Conservation (phyloP, 2,888 invertebrate species). For the Pandemis corylana region DNA sequence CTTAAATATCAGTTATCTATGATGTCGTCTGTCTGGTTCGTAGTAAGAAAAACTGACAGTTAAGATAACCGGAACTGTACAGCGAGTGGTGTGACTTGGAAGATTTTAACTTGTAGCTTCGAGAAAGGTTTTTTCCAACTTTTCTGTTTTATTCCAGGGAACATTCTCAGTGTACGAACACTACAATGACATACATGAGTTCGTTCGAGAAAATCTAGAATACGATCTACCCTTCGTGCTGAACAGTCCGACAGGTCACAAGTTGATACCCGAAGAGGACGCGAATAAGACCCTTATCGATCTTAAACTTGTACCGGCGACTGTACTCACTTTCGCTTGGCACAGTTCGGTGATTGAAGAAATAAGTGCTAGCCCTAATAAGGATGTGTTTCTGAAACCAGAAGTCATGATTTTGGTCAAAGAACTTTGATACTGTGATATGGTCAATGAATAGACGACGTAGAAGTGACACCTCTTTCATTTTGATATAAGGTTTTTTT, state of each 20-base stretch:
- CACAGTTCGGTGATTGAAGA: slow-evolving; percentile 82
- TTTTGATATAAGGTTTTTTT: not conserved
- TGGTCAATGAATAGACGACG: not conserved
- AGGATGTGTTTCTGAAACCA: slow-evolving; percentile 89
- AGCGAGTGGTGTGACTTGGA: too few species aligned
- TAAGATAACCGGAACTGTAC: too few species aligned
- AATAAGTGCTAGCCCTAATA: slow-evolving; percentile 79
- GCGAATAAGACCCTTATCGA: slow-evolving; percentile 90
- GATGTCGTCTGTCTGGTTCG: too few species aligned
- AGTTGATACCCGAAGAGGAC: slow-evolving; percentile 86
- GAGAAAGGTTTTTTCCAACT: not conserved
- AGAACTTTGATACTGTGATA: slow-evolving; percentile 65
- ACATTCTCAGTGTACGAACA: slow-evolving; percentile 95
- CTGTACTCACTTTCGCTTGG: slow-evolving; percentile 91
- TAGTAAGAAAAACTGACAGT: too few species aligned
- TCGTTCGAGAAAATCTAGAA: slow-evolving; percentile 91
- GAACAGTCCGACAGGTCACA: slow-evolving; percentile 88
- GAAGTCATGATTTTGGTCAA: slow-evolving; percentile 90
- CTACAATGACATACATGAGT: slow-evolving; percentile 89
- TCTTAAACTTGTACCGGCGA: slow-evolving; percentile 92
- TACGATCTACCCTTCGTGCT: slow-evolving; percentile 89
- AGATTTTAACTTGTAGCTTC: too few species aligned
- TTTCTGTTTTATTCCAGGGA: slow-evolving; percentile 85
- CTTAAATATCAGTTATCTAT: too few species aligned
- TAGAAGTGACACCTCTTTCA: not conserved